phyloP scores from a whole-genome alignment of 2,888 invertebrate species.

The Eubasilissa splendida region DNA sequence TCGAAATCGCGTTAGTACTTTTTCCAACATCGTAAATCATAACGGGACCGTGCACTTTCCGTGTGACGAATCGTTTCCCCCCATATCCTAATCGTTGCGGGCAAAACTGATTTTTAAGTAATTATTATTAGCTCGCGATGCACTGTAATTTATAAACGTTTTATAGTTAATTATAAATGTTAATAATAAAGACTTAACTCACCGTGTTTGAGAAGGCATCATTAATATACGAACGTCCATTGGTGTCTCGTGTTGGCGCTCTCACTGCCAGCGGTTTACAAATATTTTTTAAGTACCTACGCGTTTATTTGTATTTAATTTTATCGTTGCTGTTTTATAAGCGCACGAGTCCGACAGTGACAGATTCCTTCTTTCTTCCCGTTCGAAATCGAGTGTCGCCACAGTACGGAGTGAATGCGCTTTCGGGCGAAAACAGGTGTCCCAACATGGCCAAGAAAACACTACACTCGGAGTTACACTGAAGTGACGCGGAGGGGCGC shows the following conservation, averaged over 20 bases:
- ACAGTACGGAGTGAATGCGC: conserved; percentile 21
- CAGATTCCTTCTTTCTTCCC: conserved; percentile 17
- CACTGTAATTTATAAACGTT: conserved; percentile 25
- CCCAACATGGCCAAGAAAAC: conserved; percentile 44
- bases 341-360: neutral
- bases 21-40: conserved; percentile 22
- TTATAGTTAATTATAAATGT: neutral
- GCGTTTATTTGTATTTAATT: conserved; percentile 9
- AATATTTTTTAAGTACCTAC: neutral
- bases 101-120: neutral
- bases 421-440: conserved; percentile 44
- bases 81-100: neutral
- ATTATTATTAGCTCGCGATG: conserved; percentile 6
- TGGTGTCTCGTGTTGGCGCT: conserved; percentile 19
- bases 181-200: conserved; percentile 15
- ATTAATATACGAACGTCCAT: neutral
- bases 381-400: conserved; percentile 32
- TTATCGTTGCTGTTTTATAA: conserved; percentile 7
- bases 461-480: conserved; percentile 42
- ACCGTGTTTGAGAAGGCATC: conserved; percentile 4
- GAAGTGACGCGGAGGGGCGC: conserved; percentile 17
- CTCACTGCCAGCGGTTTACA: conserved; percentile 9
- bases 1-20: neutral
- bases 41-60: conserved; percentile 10
- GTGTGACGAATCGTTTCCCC: neutral